A percentile compares a stretch with the other conserved stretches of the same genome.
These are phyloP conservation scores for Cossypha heuglini DNA, from an alignment of 2,797 vertebrate species.

Conservation along the genomic window DNA sequence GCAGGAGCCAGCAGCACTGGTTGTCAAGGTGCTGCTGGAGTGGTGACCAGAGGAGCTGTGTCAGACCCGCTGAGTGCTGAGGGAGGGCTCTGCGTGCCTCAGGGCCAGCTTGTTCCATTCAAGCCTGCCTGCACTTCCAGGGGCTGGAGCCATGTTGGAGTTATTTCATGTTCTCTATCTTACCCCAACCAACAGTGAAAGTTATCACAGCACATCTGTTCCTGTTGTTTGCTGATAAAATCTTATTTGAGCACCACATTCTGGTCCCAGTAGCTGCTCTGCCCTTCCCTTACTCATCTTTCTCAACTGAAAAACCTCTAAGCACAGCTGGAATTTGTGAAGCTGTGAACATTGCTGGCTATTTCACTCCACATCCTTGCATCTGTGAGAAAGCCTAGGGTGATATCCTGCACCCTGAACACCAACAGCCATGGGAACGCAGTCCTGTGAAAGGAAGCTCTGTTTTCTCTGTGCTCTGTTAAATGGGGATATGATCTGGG, in stretches of 20 bases:
- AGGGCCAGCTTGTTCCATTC: background rate
- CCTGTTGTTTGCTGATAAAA: background rate
- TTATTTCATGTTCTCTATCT: background rate
- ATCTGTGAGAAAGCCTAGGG: background rate
- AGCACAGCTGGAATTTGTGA: background rate
- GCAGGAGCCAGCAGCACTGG: rapidly evolving
- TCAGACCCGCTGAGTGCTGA: rapidly evolving
- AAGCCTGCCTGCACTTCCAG: background rate
- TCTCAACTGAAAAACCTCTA: background rate
- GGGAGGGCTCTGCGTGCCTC: background rate
- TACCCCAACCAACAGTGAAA: background rate
- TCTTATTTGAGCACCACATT: background rate
- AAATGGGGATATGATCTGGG: background rate
- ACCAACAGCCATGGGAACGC: background rate
- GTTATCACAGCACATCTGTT: background rate
- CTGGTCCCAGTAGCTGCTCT: background rate
- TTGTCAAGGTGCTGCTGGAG: background rate
- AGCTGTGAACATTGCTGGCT: background rate
- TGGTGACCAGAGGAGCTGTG: background rate
- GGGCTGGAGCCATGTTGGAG: background rate
- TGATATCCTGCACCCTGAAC: background rate
- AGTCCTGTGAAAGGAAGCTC: background rate
- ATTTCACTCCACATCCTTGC: background rate
- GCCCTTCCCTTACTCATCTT: background rate
- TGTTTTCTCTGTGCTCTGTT: background rate